Evolutionary conservation across 2,113 vertebrate species (phyloP).

Genomic region (Cnemophilus loriae): DNA sequence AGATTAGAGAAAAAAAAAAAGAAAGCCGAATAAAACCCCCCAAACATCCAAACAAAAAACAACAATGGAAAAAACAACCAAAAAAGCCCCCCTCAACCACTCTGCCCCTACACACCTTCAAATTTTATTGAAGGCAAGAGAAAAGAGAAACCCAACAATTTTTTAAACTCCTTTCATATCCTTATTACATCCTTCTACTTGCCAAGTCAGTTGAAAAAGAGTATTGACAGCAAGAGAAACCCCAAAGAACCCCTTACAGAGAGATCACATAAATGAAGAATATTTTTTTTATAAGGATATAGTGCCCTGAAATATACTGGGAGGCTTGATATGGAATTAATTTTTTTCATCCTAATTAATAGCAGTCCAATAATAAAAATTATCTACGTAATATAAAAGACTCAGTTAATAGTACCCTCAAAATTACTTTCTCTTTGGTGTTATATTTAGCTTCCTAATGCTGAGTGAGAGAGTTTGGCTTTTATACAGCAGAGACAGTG

Average conservation of each 20-base stretch:
- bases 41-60: background rate
- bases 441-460: background rate
- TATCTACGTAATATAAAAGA: background rate
- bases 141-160: background rate
- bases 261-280: background rate
- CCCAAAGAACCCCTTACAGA: background rate
- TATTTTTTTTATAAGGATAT: background rate
- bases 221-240: background rate
- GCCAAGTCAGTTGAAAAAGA: background rate
- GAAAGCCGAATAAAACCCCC: rapidly evolving
- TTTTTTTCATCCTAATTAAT: background rate
- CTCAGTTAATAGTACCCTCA: background rate
- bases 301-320: background rate
- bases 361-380: background rate
- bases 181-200: background rate
- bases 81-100: rapidly evolving
- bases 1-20: background rate
- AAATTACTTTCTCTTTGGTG: background rate
- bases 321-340: background rate
- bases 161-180: background rate
- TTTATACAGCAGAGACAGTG: background rate
- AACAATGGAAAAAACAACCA: too few species aligned
- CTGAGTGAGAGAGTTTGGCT: background rate
- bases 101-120: rapidly evolving
- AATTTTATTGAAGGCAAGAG: rapidly evolving